phyloP scores from a whole-genome alignment of 2,113 vertebrate species.

The Rhynchomys soricoides region DNA sequence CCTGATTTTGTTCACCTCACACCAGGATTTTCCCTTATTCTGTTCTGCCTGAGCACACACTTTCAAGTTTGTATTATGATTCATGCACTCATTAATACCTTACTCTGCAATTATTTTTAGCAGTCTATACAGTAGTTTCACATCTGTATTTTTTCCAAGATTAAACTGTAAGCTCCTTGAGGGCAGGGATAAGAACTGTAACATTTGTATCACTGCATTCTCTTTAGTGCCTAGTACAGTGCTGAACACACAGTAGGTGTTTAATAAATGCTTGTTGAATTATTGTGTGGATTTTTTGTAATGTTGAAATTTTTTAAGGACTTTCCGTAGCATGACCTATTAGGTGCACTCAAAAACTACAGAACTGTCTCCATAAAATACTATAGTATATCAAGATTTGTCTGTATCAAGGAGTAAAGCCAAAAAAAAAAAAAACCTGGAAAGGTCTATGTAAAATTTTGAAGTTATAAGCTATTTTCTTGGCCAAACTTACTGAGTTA shows the following conservation, averaged over 20 bases:
- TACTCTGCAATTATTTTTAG: conserved; percentile 69
- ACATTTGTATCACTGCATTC: conserved; percentile 65
- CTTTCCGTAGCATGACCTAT: background rate
- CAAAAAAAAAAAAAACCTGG: background rate
- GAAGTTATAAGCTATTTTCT: conserved; percentile 31
- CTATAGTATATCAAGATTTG: background rate
- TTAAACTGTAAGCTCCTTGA: conserved; percentile 80
- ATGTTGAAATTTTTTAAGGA: background rate
- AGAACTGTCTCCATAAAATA: background rate
- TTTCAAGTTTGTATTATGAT: conserved; percentile 55
- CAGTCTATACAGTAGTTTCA: conserved; percentile 53
- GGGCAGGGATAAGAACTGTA: conserved; percentile 71
- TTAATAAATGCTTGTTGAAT: conserved; percentile 80
- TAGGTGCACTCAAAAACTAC: background rate
- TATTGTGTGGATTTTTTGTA: conserved; percentile 70
- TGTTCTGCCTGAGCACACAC: conserved; percentile 26
- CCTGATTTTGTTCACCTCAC: background rate
- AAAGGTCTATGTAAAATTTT: background rate
- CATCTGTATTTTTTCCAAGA: conserved; percentile 72
- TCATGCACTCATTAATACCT: conserved; percentile 52
- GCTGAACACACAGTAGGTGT: conserved; percentile 74
- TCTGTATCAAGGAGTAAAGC: background rate
- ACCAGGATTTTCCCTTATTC: background rate
- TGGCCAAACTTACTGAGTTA: background rate
- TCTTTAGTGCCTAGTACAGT: conserved; percentile 72